Evolutionary conservation across 1,140 invertebrate genomes (phyloP).

Genomic region (Musca domestica): DNA sequence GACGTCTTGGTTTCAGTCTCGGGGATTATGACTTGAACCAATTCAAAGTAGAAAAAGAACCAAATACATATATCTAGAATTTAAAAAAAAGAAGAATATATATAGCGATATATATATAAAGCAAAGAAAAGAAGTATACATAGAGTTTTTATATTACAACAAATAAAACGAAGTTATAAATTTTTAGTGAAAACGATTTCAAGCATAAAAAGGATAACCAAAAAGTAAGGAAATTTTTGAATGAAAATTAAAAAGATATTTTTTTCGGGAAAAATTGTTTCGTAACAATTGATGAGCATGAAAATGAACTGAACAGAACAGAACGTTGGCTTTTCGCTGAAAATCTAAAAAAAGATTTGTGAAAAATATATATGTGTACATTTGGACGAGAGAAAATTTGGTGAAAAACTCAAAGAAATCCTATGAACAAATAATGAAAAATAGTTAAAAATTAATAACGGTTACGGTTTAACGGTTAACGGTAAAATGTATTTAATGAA

Average conservation of each 20-base stretch:
- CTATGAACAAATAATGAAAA: not conserved
- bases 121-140: slow-evolving; percentile 28
- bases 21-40: slow-evolving; percentile 78
- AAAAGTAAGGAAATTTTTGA: slow-evolving; percentile 30
- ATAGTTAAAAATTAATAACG: not conserved
- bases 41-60: slow-evolving; percentile 28
- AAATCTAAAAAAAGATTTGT: slow-evolving; percentile 48
- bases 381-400: slow-evolving; percentile 35
- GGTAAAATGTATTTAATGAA: not conserved
- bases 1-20: slow-evolving; percentile 82
- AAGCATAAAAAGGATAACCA: slow-evolving; percentile 11
- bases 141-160: slow-evolving; percentile 31
- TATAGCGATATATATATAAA: slow-evolving; percentile 40
- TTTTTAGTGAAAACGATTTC: slow-evolving; percentile 12
- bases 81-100: slow-evolving; percentile 41
- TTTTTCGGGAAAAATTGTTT: slow-evolving; percentile 35
- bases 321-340: slow-evolving; percentile 52
- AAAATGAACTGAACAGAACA: slow-evolving; percentile 1
- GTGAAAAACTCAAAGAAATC: slow-evolving; percentile 1
- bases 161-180: not conserved
- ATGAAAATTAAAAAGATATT: slow-evolving; percentile 38
- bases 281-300: slow-evolving; percentile 42
- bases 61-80: slow-evolving; percentile 23
- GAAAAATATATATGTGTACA: slow-evolving; percentile 33
- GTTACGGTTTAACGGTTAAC: not conserved